A percentile compares a stretch with the other conserved stretches of the same genome.
phyloP scores from a whole-genome alignment of 2,113 vertebrate species.

The Pipra filicauda region DNA sequence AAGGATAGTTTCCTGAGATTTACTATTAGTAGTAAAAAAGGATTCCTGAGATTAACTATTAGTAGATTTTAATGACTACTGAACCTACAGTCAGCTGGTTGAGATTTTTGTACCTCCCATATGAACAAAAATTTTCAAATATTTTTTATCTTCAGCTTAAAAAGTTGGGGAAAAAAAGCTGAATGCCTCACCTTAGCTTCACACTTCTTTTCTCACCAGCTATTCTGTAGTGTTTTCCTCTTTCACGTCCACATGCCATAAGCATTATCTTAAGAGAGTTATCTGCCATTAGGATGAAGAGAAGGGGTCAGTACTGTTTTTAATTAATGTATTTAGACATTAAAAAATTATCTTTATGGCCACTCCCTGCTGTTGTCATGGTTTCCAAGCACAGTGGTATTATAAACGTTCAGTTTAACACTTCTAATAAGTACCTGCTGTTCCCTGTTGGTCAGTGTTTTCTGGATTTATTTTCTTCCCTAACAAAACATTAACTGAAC shows the following conservation, averaged over 20 bases:
- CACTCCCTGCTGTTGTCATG: background rate
- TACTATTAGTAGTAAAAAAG: background rate
- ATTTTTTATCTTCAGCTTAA: background rate
- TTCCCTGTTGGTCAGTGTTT: constrained; percentile 55
- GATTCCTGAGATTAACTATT: background rate
- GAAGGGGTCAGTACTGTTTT: background rate
- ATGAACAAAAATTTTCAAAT: background rate
- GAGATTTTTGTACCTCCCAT: background rate
- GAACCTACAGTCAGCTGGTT: background rate
- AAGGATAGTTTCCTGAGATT: background rate
- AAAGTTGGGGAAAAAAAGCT: background rate
- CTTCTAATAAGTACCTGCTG: constrained; percentile 46
- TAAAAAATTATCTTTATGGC: background rate
- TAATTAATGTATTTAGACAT: background rate
- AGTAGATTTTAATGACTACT: background rate
- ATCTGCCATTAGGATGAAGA: background rate
- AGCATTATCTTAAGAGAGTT: background rate
- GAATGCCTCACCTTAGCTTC: background rate
- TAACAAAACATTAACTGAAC: background rate
- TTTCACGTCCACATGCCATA: background rate
- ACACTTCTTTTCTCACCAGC: background rate
- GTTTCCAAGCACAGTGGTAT: constrained; percentile 30
- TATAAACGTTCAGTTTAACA: constrained; percentile 52
- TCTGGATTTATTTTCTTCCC: background rate
- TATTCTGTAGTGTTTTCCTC: background rate